Evolutionary conservation across 2,797 vertebrate genomes (phyloP).

Genomic region (Pyrocephalus nanus): DNA sequence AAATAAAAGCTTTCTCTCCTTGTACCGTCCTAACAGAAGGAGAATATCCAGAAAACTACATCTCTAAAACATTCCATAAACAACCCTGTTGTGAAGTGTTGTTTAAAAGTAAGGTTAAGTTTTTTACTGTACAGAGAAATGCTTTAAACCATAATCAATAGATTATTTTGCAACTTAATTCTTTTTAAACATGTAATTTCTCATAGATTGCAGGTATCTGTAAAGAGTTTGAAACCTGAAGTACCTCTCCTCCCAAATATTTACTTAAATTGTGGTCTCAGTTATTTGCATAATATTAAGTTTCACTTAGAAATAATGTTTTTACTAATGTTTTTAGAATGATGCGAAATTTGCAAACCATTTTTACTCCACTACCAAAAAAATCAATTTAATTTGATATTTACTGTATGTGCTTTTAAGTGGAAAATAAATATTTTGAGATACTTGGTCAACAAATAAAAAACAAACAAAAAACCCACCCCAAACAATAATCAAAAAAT

Average conservation of each 20-base stretch:
- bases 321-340: not conserved
- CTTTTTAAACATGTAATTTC: not conserved
- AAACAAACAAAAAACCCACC: too few relatives aligned
- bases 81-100: not conserved
- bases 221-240: not conserved
- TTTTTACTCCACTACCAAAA: not conserved
- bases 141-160: not conserved
- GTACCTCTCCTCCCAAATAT: not conserved
- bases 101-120: not conserved
- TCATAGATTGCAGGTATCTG: not conserved
- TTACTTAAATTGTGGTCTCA: not conserved
- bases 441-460: not conserved
- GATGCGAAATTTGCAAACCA: not conserved
- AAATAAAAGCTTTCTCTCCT: not conserved
- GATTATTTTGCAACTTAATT: not conserved
- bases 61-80: not conserved
- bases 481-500: too few relatives aligned
- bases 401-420: not conserved
- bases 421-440: not conserved
- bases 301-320: not conserved
- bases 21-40: not conserved
- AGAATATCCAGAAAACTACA: not conserved
- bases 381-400: not conserved
- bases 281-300: not conserved
- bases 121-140: not conserved